These are phyloP conservation scores for Polyommatus icarus DNA, from an alignment of 2,888 invertebrate species.

Conservation along the genomic window DNA sequence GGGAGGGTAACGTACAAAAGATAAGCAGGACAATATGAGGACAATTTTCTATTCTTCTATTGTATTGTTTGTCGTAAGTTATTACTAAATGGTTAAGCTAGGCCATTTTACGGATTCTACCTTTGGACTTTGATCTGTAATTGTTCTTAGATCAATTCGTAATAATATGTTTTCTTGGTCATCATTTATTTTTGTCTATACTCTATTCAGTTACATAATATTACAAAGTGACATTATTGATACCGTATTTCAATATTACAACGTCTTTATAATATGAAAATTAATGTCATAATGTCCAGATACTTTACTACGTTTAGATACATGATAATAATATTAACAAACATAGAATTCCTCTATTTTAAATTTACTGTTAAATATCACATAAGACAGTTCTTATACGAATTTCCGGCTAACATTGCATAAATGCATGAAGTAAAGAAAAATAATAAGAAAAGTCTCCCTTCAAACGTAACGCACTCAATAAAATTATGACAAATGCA, in stretches of 20 bases:
- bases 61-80: constrained; percentile 13
- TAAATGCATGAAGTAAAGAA: not conserved
- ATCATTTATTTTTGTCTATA: not conserved
- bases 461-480: constrained; percentile 39
- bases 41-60: constrained; percentile 3
- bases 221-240: not conserved
- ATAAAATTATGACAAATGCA: constrained; percentile 62
- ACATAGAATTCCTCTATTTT: no score
- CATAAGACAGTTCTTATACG: not conserved
- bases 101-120: not conserved
- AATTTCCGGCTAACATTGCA: not conserved
- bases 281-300: no score
- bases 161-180: not conserved
- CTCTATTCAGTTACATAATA: not conserved
- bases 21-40: constrained; percentile 16
- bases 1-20: constrained; percentile 43
- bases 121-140: not conserved
- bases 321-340: no score
- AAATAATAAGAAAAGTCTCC: constrained; percentile 18
- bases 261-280: not conserved
- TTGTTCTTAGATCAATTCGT: not conserved
- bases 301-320: no score
- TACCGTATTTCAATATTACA: not conserved
- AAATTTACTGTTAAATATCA: not conserved
- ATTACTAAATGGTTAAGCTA: constrained; percentile 10